These are phyloP conservation scores for Anoura caudifer DNA, from an alignment of 2,113 vertebrate genomes.

Conservation along the genomic window DNA sequence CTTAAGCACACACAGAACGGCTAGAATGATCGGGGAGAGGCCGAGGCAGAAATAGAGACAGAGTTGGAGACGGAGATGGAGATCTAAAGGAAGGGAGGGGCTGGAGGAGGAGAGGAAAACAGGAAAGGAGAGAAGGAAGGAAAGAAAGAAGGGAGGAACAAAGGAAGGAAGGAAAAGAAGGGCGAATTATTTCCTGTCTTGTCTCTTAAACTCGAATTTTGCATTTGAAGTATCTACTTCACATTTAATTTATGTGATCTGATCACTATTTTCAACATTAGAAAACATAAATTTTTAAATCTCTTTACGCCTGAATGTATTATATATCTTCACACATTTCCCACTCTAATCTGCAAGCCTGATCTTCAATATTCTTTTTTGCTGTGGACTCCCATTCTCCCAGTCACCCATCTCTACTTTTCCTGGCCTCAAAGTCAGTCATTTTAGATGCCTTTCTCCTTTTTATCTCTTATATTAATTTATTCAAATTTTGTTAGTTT, in stretches of 20 bases:
- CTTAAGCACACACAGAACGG: not conserved
- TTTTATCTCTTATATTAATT: not conserved
- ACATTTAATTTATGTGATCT: not conserved
- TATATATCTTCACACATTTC: fast-evolving
- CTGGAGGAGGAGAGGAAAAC: not conserved
- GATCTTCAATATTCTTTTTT: not conserved
- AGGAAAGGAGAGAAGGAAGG: too few relatives aligned
- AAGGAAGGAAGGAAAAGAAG: fast-evolving
- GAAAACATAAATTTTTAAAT: not conserved
- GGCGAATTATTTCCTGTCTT: not conserved
- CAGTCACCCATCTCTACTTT: not conserved
- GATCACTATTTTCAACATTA: not conserved
- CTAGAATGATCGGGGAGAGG: not conserved
- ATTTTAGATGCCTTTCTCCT: not conserved
- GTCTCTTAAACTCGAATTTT: not conserved
- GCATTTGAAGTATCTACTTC: not conserved
- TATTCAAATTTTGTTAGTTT: not conserved
- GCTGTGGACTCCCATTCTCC: not conserved
- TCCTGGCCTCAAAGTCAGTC: not conserved
- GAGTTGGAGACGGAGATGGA: too few relatives aligned
- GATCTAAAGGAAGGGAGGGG: not conserved
- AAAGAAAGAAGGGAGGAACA: fast-evolving
- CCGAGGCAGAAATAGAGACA: fast-evolving
- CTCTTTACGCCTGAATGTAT: not conserved
- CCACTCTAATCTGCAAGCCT: not conserved